These are phyloP conservation scores for Willowsia nigromaculata DNA, from an alignment of 2,888 invertebrate species.

Conservation along the genomic window DNA sequence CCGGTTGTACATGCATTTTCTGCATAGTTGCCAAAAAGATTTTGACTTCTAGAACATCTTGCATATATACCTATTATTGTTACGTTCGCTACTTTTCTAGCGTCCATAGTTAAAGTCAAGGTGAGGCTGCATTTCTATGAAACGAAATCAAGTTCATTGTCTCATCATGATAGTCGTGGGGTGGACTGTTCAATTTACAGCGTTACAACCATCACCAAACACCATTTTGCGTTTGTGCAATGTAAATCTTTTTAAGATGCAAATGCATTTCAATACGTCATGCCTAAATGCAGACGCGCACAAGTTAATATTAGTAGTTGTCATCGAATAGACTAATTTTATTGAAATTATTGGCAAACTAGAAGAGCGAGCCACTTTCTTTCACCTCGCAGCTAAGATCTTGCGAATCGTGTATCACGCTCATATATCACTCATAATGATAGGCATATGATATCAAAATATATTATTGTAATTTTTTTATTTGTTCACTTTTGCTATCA, in stretches of 20 bases:
- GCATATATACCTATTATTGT: too few relatives aligned
- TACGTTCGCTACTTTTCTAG: background rate
- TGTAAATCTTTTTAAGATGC: conserved; percentile 15
- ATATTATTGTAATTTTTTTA: conserved; percentile 41
- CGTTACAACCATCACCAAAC: background rate
- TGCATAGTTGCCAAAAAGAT: background rate
- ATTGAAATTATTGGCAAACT: conserved; percentile 46
- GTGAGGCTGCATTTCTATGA: conserved; percentile 40
- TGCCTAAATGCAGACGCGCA: background rate
- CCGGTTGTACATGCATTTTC: background rate
- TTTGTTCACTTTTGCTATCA: conserved; percentile 8
- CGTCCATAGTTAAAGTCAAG: conserved; percentile 24
- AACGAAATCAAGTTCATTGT: conserved; percentile 50
- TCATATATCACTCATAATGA: conserved; percentile 12
- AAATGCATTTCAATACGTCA: background rate
- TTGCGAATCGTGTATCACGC: background rate
- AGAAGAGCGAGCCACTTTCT: conserved; percentile 44
- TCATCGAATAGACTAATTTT: conserved; percentile 24
- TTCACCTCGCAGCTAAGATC: conserved; percentile 40
- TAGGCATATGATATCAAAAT: background rate
- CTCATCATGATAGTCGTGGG: background rate
- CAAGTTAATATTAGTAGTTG: background rate
- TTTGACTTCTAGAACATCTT: background rate
- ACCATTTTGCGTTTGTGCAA: background rate
- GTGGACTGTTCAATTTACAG: background rate